Base-by-base conservation (phyloP, 2,888 invertebrate species). In the Orthosia gothica region DNA sequence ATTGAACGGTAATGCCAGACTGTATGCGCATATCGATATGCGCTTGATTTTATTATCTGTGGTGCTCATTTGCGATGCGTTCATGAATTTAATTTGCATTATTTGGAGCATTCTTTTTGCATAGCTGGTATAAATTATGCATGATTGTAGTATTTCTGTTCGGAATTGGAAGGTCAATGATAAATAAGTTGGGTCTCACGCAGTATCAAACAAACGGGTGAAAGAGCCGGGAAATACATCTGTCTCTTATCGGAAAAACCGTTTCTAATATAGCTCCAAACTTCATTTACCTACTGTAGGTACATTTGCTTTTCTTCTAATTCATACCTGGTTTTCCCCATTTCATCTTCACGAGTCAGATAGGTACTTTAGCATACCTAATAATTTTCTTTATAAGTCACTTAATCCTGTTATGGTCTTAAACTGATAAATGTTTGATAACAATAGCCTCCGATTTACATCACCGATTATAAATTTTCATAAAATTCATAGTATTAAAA, bases 1-100 rank as follows among this genome's bases (percentile, higher is more conserved):
- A 86, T 76, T 79, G 83, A 89, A 87, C 87, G 83, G 88, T 86
- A 84, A 78, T 83, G 83, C 71, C 85, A 81, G 83, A 82, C 81
- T 82, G 87, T 85, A 69, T 78, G 68, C 59, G 73, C 76, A 72
- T 76, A 73, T 82, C 74, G 64, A 70, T 74, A 76, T 79, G 67
- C 65, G 76, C 66, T 79, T 76, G 72, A 76, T 82, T 74, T 85
- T 83, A 72, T 69, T 62, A 50, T 76, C 54, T 23, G 49, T 79
- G 76, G 13, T 47, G 57, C 40, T 61, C 12, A 26, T 49, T 66
- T 12, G 65, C 66, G 12, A 54, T 63, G 54, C n/a, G 20, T 58
- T 58, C 50, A 49, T 47, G 49, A 32, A 69, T 76, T 66, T 50
- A 9, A 13, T 45, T 40, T 45, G 55, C 20, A 45, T 70, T 55